phyloP scores from a whole-genome alignment of 1,140 invertebrate species.

The Drosophila parvula region DNA sequence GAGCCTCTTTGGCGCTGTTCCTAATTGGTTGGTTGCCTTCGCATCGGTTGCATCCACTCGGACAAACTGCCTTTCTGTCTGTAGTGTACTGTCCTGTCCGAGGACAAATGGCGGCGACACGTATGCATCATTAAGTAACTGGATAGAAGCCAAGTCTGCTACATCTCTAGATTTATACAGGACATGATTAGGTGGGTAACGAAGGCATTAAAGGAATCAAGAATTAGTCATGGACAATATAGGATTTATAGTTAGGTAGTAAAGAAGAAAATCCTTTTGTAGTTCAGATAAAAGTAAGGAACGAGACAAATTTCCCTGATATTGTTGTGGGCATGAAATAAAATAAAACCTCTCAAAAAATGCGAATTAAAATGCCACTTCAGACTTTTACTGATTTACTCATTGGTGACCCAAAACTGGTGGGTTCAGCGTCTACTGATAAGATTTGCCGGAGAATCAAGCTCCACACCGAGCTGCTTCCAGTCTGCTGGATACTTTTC shows the following conservation, averaged over 20 bases:
- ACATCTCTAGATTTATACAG: constrained; percentile 5
- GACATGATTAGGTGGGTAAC: constrained; percentile 6
- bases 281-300: background rate
- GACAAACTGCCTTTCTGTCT: constrained; percentile 25
- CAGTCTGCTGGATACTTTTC: background rate
- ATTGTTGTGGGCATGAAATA: background rate
- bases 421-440: background rate
- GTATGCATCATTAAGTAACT: constrained; percentile 73
- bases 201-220: background rate
- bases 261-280: background rate
- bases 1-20: constrained; percentile 59
- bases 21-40: constrained; percentile 65
- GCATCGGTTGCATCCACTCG: constrained; percentile 33
- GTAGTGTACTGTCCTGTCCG: background rate
- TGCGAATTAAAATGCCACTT: too few species aligned
- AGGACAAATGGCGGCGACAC: constrained; percentile 63
- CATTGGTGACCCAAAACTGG: background rate
- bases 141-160: constrained; percentile 52
- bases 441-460: background rate
- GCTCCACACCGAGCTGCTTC: background rate
- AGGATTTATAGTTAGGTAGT: too few species aligned
- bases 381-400: background rate
- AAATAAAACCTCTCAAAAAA: background rate
- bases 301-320: background rate
- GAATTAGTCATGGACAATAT: background rate